Conservation (phyloP, 2,888 invertebrate species). For the Tiphia femorata region DNA sequence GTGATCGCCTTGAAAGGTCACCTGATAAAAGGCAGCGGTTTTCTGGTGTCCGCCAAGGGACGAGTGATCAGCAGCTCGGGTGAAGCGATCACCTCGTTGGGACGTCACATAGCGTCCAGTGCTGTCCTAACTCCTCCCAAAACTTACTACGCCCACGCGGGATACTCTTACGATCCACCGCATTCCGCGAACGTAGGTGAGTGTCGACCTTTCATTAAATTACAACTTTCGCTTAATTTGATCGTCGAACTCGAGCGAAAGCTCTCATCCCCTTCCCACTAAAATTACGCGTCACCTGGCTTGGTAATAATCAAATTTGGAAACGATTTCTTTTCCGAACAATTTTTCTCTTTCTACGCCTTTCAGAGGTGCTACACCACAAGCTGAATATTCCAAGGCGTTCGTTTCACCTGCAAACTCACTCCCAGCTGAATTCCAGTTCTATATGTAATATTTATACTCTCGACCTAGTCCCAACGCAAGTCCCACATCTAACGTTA, state of each 20-base stretch:
- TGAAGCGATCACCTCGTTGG: slow-evolving; percentile 83
- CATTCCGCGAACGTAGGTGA: background rate
- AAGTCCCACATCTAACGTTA: too few species aligned
- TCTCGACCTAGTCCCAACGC: too few species aligned
- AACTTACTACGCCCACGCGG: slow-evolving; percentile 21
- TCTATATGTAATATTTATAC: too few species aligned
- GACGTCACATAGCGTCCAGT: slow-evolving; percentile 83
- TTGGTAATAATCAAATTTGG: too few species aligned
- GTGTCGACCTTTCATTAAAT: background rate
- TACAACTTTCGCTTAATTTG: background rate
- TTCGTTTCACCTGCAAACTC: too few species aligned
- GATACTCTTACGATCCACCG: slow-evolving; percentile 48
- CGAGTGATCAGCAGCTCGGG: slow-evolving; percentile 82
- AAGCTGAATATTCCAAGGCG: too few species aligned
- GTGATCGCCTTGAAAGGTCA: slow-evolving; percentile 90
- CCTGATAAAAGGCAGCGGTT: slow-evolving; percentile 86
- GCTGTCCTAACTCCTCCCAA: slow-evolving; percentile 75
- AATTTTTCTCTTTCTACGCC: too few species aligned
- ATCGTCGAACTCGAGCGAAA: background rate
- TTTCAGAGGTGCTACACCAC: too few species aligned
- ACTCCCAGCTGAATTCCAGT: too few species aligned
- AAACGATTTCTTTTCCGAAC: too few species aligned
- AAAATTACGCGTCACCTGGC: too few species aligned
- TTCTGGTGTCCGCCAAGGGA: slow-evolving; percentile 75
- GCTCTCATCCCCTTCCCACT: too few species aligned